Conservation (phyloP, 2,888 invertebrate genomes). For the Harpalus rubripes region DNA sequence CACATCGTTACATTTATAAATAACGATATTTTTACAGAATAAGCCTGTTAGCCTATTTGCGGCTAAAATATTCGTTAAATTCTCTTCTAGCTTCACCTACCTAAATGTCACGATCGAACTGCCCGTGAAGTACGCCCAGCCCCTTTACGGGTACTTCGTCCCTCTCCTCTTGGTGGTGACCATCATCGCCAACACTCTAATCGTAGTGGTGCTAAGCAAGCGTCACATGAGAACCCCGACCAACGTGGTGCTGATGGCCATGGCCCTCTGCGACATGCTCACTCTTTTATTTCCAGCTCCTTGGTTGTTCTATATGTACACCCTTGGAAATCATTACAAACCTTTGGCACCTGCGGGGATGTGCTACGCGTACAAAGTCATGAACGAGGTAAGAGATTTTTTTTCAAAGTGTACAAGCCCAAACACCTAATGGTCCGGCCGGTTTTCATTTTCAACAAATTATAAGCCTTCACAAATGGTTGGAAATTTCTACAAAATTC, state of each 20-base stretch:
- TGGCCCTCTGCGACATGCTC: slow-evolving; percentile 97
- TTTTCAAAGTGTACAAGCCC: too few species aligned
- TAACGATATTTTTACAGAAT: too few species aligned
- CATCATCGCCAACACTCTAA: slow-evolving; percentile 93
- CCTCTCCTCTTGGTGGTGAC: slow-evolving; percentile 93
- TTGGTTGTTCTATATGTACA: slow-evolving; percentile 95
- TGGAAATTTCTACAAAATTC: too few species aligned
- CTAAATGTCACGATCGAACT: slow-evolving; percentile 84
- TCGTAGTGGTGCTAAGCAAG: slow-evolving; percentile 93
- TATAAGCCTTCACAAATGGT: too few species aligned
- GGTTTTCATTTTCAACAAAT: too few species aligned
- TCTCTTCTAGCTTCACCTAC: slow-evolving; percentile 71
- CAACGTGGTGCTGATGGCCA: slow-evolving; percentile 95
- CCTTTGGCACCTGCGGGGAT: slow-evolving; percentile 86
- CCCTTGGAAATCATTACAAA: slow-evolving; percentile 92
- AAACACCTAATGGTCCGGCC: too few species aligned
- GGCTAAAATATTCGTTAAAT: too few species aligned
- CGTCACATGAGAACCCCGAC: slow-evolving; percentile 95
- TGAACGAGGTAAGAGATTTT: slow-evolving; percentile 85
- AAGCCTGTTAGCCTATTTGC: too few species aligned
- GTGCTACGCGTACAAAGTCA: slow-evolving; percentile 89
- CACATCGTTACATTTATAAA: too few species aligned
- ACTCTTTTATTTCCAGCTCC: slow-evolving; percentile 94
- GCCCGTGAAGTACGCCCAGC: slow-evolving; percentile 84
- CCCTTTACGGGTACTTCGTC: slow-evolving; percentile 88